Evolutionary conservation across 2,113 vertebrate species (phyloP).

Genomic region (Monarcha castaneiventris): DNA sequence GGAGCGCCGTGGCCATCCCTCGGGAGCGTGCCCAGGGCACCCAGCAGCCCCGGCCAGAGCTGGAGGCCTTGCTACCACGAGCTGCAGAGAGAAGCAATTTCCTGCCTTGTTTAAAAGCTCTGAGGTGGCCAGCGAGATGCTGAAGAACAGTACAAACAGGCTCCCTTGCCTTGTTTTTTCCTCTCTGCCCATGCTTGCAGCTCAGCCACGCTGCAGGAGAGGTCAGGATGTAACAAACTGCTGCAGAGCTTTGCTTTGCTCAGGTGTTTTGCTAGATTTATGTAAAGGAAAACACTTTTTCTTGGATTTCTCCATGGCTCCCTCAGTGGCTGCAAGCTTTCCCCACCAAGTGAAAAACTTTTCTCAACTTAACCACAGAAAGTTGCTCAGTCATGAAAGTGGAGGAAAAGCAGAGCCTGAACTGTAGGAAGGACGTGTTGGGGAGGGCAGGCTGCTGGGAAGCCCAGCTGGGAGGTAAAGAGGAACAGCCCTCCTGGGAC

Average conservation of each 20-base stretch:
- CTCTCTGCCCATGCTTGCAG: not conserved
- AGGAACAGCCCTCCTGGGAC: not conserved
- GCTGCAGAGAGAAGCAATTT: not conserved
- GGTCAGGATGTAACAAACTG: not conserved
- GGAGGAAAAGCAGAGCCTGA: not conserved
- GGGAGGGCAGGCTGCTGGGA: not conserved
- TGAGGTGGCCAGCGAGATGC: fast-evolving
- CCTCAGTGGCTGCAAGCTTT: not conserved
- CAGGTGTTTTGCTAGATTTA: not conserved
- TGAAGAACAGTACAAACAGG: not conserved
- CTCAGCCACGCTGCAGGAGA: fast-evolving
- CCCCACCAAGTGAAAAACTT: not conserved
- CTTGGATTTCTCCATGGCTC: not conserved
- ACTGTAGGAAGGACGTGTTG: not conserved
- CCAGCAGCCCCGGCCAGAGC: fast-evolving
- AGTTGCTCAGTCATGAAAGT: not conserved
- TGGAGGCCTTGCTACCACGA: fast-evolving
- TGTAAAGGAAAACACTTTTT: not conserved
- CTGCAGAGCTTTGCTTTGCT: not conserved
- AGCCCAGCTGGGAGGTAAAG: not conserved
- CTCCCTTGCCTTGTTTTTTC: not conserved
- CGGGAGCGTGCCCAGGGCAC: fast-evolving
- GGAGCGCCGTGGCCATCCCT: fast-evolving
- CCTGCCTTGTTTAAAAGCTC: not conserved
- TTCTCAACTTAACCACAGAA: not conserved